Conservation (phyloP, 2,113 vertebrate species). For the Grammomys dolichurus region DNA sequence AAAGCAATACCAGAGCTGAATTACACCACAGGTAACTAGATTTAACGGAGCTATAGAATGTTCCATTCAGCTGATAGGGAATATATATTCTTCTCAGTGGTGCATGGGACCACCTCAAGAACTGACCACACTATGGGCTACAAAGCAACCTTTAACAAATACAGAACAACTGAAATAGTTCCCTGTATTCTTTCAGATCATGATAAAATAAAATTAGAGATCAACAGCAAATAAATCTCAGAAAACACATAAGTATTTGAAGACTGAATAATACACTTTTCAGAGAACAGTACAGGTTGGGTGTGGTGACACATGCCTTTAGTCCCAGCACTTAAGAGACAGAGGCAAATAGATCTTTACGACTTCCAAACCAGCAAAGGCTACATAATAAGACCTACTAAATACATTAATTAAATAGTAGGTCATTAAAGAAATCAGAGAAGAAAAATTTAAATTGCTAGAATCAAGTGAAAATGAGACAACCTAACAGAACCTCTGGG, state of each 20-base stretch:
- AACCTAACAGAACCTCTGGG: neutral
- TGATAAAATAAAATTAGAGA: neutral
- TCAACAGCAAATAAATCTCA: neutral
- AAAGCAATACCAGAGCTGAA: neutral
- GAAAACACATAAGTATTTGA: neutral
- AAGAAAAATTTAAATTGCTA: neutral
- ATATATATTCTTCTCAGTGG: neutral
- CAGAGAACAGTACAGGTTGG: neutral
- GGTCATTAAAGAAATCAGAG: neutral
- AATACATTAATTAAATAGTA: neutral
- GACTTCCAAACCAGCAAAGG: neutral
- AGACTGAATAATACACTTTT: neutral
- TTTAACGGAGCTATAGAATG: neutral
- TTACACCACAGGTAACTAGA: neutral
- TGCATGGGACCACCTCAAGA: neutral
- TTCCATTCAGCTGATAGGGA: neutral
- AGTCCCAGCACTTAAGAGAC: neutral
- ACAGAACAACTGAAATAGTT: neutral
- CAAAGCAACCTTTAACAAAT: neutral
- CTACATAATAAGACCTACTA: neutral
- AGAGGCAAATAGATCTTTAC: neutral
- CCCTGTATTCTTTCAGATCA: neutral
- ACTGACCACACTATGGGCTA: neutral
- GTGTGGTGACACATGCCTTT: neutral
- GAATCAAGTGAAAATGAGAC: neutral